These are phyloP conservation scores for Epinotia nisella DNA, from an alignment of 2,888 invertebrate genomes.

Conservation along the genomic window DNA sequence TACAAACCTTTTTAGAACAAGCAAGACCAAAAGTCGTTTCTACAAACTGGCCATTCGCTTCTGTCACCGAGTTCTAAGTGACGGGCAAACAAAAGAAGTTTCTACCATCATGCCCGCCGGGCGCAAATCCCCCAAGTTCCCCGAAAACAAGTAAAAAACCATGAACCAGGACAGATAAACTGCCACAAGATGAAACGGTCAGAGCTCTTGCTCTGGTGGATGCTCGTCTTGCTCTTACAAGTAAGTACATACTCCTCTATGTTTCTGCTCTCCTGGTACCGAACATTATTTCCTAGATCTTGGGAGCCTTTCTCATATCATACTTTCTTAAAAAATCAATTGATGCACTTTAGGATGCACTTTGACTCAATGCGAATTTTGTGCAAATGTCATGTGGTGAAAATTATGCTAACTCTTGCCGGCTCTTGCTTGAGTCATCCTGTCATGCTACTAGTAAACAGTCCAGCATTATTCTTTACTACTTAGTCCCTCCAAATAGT, in stretches of 20 bases:
- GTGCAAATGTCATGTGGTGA: too few species aligned
- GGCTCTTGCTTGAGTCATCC: too few species aligned
- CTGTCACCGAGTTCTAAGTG: conserved; percentile 7
- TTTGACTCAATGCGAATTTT: too few species aligned
- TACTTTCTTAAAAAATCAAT: background rate
- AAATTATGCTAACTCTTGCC: too few species aligned
- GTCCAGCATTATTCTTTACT: too few species aligned
- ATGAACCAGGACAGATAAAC: conserved; percentile 25
- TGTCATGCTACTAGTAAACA: too few species aligned
- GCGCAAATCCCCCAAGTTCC: conserved; percentile 1
- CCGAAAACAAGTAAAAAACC: conserved; percentile 9
- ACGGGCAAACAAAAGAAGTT: conserved; percentile 18
- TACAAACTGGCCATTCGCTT: background rate
- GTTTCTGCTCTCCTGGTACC: background rate
- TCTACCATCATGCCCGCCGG: conserved; percentile 2
- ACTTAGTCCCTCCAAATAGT: too few species aligned
- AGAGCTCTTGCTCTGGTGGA: conserved; percentile 62
- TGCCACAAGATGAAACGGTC: conserved; percentile 65
- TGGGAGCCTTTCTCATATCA: background rate
- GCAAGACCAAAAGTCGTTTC: background rate
- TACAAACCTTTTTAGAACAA: background rate
- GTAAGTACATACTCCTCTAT: conserved; percentile 50
- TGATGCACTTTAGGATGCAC: background rate
- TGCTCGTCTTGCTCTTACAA: conserved; percentile 70
- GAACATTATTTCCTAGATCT: too few species aligned